Evolutionary conservation across 2,888 invertebrate species (phyloP).

Genomic region (Ochropleura plecta): DNA sequence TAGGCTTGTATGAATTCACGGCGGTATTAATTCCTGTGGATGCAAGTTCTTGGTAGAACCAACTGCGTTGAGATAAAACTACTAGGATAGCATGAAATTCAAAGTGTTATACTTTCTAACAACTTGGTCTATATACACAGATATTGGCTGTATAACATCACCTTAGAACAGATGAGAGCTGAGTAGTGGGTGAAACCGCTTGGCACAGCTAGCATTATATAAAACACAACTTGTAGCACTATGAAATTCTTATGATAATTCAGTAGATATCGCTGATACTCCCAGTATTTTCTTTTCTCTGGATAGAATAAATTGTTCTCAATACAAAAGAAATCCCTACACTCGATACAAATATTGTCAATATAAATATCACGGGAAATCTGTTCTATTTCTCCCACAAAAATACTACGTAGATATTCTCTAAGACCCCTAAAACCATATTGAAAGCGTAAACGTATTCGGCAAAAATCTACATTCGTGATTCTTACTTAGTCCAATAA

Average conservation of each 20-base stretch:
- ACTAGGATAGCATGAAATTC: too few species aligned
- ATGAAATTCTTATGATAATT: background rate
- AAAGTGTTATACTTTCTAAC: too few species aligned
- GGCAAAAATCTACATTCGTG: constrained; percentile 73
- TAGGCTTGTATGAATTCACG: too few species aligned
- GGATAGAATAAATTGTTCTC: constrained; percentile 15
- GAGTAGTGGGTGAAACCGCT: too few species aligned
- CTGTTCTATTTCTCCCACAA: constrained; percentile 25
- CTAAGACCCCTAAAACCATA: constrained; percentile 64
- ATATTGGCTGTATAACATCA: too few species aligned
- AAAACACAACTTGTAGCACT: background rate
- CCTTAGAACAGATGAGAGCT: too few species aligned
- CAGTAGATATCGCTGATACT: background rate
- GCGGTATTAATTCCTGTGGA: too few species aligned
- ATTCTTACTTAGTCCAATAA: constrained; percentile 77
- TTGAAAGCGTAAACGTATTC: constrained; percentile 72
- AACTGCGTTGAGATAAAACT: too few species aligned
- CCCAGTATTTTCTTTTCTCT: background rate
- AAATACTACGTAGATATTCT: constrained; percentile 44
- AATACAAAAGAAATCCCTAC: constrained; percentile 19
- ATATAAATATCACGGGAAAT: constrained; percentile 30
- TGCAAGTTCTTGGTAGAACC: too few species aligned
- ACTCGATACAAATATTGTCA: constrained; percentile 24
- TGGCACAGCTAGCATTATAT: too few species aligned
- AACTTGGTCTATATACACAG: too few species aligned